Evolutionary conservation across 2,888 invertebrate species (phyloP).

Genomic region (Cheilosia scutellata): DNA sequence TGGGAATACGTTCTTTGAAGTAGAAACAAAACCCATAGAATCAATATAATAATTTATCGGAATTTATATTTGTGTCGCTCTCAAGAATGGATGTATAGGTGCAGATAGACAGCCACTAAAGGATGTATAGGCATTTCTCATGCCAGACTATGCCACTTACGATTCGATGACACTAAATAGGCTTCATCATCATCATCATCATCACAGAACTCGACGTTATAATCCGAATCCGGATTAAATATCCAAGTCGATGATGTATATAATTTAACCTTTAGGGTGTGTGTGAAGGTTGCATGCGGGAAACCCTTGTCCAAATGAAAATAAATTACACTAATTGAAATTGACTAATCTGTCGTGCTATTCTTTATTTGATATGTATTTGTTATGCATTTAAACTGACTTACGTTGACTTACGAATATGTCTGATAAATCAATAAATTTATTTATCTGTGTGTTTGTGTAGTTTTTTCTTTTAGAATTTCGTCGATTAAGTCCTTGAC

Average conservation of each 20-base stretch:
- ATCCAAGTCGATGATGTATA: constrained; percentile 25
- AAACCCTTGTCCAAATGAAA: constrained; percentile 1
- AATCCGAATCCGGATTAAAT: constrained; percentile 37
- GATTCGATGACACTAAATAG: constrained; percentile 28
- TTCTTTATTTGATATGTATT: too few species aligned
- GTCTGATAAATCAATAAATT: constrained; percentile 20
- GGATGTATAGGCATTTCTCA: constrained; percentile 21
- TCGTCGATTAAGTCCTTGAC: constrained; percentile 29
- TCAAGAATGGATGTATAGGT: constrained; percentile 20
- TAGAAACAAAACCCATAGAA: constrained; percentile 8
- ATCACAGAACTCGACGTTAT: constrained; percentile 11
- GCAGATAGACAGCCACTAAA: background rate
- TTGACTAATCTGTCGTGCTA: constrained; percentile 3
- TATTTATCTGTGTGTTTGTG: background rate
- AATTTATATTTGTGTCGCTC: constrained; percentile 45
- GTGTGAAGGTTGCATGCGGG: background rate
- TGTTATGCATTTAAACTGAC: background rate
- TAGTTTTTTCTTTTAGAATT: background rate
- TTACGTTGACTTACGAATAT: background rate
- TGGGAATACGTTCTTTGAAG: constrained; percentile 13
- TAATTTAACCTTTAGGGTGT: background rate
- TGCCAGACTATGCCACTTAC: constrained; percentile 18
- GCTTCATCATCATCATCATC: constrained; percentile 24
- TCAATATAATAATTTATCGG: constrained; percentile 13
- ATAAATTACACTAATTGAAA: constrained; percentile 33